These are phyloP conservation scores for Serrognathus titanus DNA, from an alignment of 2,888 invertebrate species.

Conservation along the genomic window DNA sequence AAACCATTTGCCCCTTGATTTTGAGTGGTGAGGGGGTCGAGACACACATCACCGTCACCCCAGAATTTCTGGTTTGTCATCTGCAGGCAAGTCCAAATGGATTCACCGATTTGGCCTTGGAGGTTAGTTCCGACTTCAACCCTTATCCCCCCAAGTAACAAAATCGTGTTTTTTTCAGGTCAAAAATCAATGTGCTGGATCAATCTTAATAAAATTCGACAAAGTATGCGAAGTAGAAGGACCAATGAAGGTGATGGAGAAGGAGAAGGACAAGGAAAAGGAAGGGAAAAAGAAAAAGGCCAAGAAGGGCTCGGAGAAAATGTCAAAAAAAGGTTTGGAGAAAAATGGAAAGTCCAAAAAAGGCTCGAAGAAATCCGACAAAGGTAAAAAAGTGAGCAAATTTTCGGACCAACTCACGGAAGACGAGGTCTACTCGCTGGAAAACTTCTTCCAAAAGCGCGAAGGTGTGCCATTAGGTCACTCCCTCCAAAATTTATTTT, in stretches of 20 bases:
- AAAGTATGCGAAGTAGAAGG: constrained; percentile 32
- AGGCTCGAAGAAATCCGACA: constrained; percentile 2
- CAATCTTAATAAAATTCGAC: constrained; percentile 22
- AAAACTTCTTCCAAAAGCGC: constrained; percentile 20
- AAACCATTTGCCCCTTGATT: constrained; percentile 26
- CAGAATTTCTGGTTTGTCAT: constrained; percentile 28
- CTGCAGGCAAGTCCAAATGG: constrained; percentile 20
- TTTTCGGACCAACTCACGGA: constrained; percentile 24
- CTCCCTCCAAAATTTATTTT: neutral
- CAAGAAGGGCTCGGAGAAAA: constrained; percentile 1
- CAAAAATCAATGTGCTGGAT: constrained; percentile 21
- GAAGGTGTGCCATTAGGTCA: constrained; percentile 8
- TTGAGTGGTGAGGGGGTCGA: constrained; percentile 27
- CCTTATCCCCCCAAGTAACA: neutral
- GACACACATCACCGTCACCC: constrained; percentile 20
- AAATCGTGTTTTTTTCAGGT: constrained; percentile 18
- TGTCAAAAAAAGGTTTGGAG: neutral
- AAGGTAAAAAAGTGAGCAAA: constrained; percentile 19
- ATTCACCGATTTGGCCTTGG: constrained; percentile 23
- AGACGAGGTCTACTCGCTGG: constrained; percentile 28
- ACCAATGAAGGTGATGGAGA: constrained; percentile 15
- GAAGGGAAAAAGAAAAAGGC: constrained; percentile 8
- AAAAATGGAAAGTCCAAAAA: constrained; percentile 7
- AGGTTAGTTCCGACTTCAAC: constrained; percentile 16
- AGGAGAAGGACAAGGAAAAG: neutral